These are phyloP conservation scores for Eclectus roratus DNA, from an alignment of 2,113 vertebrate species.

Conservation along the genomic window DNA sequence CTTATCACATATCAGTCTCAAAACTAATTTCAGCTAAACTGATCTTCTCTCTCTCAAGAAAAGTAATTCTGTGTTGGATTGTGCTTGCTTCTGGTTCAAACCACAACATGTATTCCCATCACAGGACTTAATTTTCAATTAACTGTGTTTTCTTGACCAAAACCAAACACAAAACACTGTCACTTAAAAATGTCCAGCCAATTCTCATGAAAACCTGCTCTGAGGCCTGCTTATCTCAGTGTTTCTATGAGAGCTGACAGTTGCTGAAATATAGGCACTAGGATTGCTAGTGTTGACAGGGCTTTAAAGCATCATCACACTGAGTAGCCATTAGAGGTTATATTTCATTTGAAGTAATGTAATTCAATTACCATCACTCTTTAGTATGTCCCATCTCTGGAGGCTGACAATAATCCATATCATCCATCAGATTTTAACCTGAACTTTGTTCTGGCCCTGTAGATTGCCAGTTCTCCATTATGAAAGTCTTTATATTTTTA, in stretches of 20 bases:
- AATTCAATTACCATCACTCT: slow-evolving; percentile 69
- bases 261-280: slow-evolving; percentile 67
- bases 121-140: background rate
- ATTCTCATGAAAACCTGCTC: background rate
- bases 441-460: slow-evolving; percentile 45
- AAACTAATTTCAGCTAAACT: background rate
- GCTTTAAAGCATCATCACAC: slow-evolving; percentile 66
- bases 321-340: slow-evolving; percentile 67
- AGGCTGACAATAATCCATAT: slow-evolving; percentile 28
- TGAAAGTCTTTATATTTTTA: slow-evolving; percentile 45
- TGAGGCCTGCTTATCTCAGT: slow-evolving; percentile 43
- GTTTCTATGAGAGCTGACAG: slow-evolving; percentile 55
- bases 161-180: slow-evolving; percentile 22
- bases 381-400: slow-evolving; percentile 27
- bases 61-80: background rate
- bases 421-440: slow-evolving; percentile 64
- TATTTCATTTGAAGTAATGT: slow-evolving; percentile 66
- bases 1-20: background rate
- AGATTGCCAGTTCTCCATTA: slow-evolving; percentile 12
- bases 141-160: background rate
- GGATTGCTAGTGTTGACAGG: slow-evolving; percentile 67
- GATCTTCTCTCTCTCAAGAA: background rate
- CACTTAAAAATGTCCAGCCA: slow-evolving; percentile 24
- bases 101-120: background rate
- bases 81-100: background rate